Base-by-base conservation (phyloP, 2,888 invertebrate species). In the Keiferia lycopersicella region DNA sequence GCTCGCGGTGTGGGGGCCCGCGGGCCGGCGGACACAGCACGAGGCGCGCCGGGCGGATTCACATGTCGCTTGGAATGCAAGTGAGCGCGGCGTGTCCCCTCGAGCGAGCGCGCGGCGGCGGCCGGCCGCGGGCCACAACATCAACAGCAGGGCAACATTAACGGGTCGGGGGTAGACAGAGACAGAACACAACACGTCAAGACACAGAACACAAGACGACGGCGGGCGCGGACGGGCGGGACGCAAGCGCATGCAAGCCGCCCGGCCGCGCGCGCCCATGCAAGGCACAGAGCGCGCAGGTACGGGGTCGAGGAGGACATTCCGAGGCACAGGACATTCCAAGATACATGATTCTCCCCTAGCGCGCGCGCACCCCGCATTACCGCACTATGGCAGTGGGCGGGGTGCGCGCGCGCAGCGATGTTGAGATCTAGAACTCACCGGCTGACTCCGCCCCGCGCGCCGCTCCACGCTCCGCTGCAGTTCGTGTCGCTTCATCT, bases 251-350 rank as follows among this genome's bases (percentile, higher is more conserved):
- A 88, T 87, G 88, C 89, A 88, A 82, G 78, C 86, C 82, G 82
- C 81, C 81, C 81, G 78, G 81, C 79, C 83, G 79, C 83, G 80
- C 81, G 80, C 80, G 83, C 80, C 84, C 89, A 88, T 88, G 90
- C 89, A 53, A 53, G 51, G 7, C 26, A 87, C 84, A 85, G 77
- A 80, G 86, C 86, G 86, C 87, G 84, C 82, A 84, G 84, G 85
- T 82, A 88, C 84, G 79, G 81, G 86, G 82, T 86, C 86, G 88
- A 91, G 91, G 91, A 91, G 91, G 91, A 92, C 92, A 92, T 92
- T 92, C 92, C 92, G 92, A 92, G 92, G 92, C 92, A 92, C 92
- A 91, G 89, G 92, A 92, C 92, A 92, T 92, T 92, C 92, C 92
- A 92, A 92, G 92, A 92, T 92, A 92, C 92, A 92, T 91, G 92